Evolutionary conservation across 1,140 invertebrate genomes (phyloP).

Genomic region (Aethina tumida): DNA sequence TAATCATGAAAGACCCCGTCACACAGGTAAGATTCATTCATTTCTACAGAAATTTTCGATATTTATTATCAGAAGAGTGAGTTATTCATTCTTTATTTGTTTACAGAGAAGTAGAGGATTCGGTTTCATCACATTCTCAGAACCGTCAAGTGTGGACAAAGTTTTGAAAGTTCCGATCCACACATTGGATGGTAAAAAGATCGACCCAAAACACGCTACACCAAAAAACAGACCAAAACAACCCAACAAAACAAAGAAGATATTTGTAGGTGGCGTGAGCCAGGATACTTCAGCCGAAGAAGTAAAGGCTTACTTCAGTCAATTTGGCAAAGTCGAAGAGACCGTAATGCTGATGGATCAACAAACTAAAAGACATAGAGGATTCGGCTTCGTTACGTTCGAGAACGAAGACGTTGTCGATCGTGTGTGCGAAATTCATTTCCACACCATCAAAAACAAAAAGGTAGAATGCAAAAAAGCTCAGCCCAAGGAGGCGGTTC

Average conservation of each 20-base stretch:
- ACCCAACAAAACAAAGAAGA: slow-evolving; percentile 82
- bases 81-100: slow-evolving; percentile 19
- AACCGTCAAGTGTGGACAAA: slow-evolving; percentile 79
- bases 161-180: slow-evolving; percentile 83
- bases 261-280: slow-evolving; percentile 84
- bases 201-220: slow-evolving; percentile 87
- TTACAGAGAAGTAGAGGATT: slow-evolving; percentile 85
- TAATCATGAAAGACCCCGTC: slow-evolving; percentile 89
- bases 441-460: slow-evolving; percentile 86
- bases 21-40: slow-evolving; percentile 61
- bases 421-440: slow-evolving; percentile 84
- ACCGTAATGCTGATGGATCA: slow-evolving; percentile 93
- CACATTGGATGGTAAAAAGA: slow-evolving; percentile 89
- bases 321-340: slow-evolving; percentile 86
- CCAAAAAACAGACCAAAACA: slow-evolving; percentile 80
- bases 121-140: slow-evolving; percentile 88
- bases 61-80: slow-evolving; percentile 1
- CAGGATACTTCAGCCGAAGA: slow-evolving; percentile 86
- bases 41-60: not conserved
- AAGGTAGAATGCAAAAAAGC: slow-evolving; percentile 87
- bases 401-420: slow-evolving; percentile 86
- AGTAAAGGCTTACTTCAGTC: slow-evolving; percentile 83
- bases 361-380: slow-evolving; percentile 82
- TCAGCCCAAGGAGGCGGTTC: slow-evolving; percentile 83
- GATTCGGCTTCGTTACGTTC: slow-evolving; percentile 88